These are phyloP conservation scores for Microctonus hyperodae DNA, from an alignment of 2,888 invertebrate genomes.

Conservation along the genomic window DNA sequence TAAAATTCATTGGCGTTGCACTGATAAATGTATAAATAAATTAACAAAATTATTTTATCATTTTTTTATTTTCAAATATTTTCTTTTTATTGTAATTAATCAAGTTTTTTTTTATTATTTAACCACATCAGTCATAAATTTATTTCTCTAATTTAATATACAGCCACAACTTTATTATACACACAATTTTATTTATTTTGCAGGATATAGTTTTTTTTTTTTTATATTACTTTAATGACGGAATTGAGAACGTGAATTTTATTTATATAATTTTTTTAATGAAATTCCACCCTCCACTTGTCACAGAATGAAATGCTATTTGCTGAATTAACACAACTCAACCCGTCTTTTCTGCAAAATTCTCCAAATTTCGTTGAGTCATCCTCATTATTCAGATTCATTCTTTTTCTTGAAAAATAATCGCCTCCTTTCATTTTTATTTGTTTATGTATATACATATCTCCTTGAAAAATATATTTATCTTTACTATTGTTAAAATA, in stretches of 20 bases:
- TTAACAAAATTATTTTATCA: not conserved
- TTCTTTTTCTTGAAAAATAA: not conserved
- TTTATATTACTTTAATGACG: not conserved
- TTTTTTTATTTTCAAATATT: not conserved
- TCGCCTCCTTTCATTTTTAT: not conserved
- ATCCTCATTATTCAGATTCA: constrained; percentile 31
- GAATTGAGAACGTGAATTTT: not conserved
- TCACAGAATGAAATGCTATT: constrained; percentile 13
- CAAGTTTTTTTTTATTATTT: not conserved
- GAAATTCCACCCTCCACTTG: constrained; percentile 4
- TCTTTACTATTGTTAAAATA: not conserved
- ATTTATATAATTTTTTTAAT: not conserved
- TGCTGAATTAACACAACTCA: constrained; percentile 2
- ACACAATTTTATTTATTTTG: too few species aligned
- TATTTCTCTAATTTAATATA: not conserved
- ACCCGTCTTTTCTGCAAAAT: not conserved
- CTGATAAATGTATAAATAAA: constrained; percentile 42
- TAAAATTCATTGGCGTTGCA: constrained; percentile 40
- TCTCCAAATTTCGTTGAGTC: constrained; percentile 30
- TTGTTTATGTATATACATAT: too few species aligned
- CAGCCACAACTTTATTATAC: too few species aligned
- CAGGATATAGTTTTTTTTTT: not conserved
- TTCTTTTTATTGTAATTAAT: not conserved
- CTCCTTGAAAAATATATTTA: not conserved
- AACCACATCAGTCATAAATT: not conserved